These are phyloP conservation scores for Eulacestoma nigropectus DNA, from an alignment of 2,113 vertebrate genomes.

Conservation along the genomic window DNA sequence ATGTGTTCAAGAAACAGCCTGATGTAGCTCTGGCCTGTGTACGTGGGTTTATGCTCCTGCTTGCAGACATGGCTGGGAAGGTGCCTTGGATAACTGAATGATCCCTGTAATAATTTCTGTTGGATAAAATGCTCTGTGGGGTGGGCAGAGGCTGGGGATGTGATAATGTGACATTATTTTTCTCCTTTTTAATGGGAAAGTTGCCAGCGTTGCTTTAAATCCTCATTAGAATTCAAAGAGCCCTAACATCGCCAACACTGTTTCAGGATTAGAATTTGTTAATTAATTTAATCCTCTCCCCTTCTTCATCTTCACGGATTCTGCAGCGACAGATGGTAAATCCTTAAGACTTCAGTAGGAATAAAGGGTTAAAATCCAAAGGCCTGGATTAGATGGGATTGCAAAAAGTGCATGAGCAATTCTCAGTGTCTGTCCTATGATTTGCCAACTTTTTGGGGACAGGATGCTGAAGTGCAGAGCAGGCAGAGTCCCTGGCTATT, in stretches of 20 bases:
- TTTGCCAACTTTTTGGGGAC: background rate
- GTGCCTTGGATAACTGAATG: background rate
- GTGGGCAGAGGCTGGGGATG: background rate
- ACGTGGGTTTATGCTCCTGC: background rate
- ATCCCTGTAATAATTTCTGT: background rate
- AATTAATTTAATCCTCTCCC: conserved; percentile 57
- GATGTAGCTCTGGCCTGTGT: background rate
- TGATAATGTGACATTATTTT: background rate
- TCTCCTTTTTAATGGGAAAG: background rate
- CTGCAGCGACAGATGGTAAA: conserved; percentile 29
- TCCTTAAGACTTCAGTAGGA: background rate
- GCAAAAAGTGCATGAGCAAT: background rate
- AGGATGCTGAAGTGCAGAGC: background rate
- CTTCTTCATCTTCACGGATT: background rate
- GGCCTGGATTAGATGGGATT: conserved; percentile 33
- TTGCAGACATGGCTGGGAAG: background rate
- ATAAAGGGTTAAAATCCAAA: conserved; percentile 58
- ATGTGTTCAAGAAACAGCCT: background rate
- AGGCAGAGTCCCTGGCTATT: background rate
- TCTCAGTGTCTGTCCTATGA: background rate
- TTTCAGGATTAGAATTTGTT: conserved; percentile 48
- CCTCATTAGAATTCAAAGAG: conserved; percentile 48
- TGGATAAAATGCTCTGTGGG: background rate
- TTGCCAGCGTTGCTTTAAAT: background rate
- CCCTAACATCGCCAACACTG: background rate